Percentiles rank a stretch among this genome's conserved stretches.
These are phyloP conservation scores for Esperia sulphurella DNA, from an alignment of 2,888 invertebrate species.

Conservation along the genomic window DNA sequence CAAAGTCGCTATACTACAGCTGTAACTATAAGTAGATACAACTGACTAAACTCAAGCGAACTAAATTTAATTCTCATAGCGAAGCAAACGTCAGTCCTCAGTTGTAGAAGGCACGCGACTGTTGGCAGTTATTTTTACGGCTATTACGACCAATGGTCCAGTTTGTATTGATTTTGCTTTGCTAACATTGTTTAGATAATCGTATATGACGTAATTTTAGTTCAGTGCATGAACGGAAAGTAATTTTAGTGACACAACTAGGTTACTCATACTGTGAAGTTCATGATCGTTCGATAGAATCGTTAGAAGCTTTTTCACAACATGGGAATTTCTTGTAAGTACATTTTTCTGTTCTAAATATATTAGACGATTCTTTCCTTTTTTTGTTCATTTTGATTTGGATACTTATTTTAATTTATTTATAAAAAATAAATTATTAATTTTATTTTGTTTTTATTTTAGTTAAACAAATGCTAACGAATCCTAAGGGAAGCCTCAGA, in stretches of 20 bases:
- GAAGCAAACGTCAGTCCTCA: slow-evolving; percentile 60
- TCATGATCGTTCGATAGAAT: slow-evolving; percentile 26
- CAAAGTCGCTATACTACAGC: not conserved
- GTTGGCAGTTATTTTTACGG: slow-evolving; percentile 54
- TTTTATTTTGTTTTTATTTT: slow-evolving; percentile 36
- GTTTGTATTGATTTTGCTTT: slow-evolving; percentile 58
- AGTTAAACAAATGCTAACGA: slow-evolving; percentile 58
- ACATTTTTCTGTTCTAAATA: slow-evolving; percentile 10
- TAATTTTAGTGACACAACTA: slow-evolving; percentile 30
- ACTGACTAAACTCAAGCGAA: slow-evolving; percentile 46
- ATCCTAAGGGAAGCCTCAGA: slow-evolving; percentile 58
- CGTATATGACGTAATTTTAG: slow-evolving; percentile 43
- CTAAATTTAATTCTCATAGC: slow-evolving; percentile 65
- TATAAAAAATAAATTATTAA: slow-evolving; percentile 9
- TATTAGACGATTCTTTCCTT: slow-evolving; percentile 7
- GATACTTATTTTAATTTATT: not conserved
- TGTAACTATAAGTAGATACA: slow-evolving; percentile 16
- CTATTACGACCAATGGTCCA: slow-evolving; percentile 37
- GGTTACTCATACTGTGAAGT: slow-evolving; percentile 29
- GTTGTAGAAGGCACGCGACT: slow-evolving; percentile 65
- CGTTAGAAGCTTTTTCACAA: slow-evolving; percentile 17
- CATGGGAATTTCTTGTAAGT: slow-evolving; percentile 68
- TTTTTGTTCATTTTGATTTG: not conserved
- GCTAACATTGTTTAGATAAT: slow-evolving; percentile 30
- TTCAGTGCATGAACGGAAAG: slow-evolving; percentile 30